Conservation (phyloP, 2,888 invertebrate species). For the Galerucella nymphaeae region DNA sequence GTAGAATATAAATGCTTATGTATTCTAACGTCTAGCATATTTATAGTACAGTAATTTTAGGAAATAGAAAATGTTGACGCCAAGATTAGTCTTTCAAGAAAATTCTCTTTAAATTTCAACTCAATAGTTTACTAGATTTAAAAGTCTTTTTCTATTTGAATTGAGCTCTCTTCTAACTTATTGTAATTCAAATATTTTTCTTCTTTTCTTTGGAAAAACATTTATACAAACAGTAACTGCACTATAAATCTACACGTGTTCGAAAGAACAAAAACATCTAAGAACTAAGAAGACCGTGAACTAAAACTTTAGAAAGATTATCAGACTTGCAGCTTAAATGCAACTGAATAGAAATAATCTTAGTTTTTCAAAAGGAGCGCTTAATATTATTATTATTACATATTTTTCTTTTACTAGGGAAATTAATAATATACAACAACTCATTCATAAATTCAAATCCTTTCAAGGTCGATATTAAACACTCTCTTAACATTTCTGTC, state of each 20-base stretch:
- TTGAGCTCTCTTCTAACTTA: too few relatives aligned
- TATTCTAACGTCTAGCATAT: neutral
- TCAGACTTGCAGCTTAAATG: constrained; percentile 2
- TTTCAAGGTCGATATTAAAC: neutral
- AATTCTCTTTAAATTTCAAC: too few relatives aligned
- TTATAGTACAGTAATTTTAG: neutral
- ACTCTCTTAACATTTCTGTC: neutral
- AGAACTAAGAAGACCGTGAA: constrained; percentile 24
- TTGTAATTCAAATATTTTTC: neutral
- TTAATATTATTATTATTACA: neutral
- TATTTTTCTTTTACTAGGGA: neutral
- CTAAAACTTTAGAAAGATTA: constrained; percentile 16
- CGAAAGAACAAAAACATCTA: constrained; percentile 22
- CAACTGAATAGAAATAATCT: neutral
- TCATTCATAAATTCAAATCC: neutral
- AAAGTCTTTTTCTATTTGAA: too few relatives aligned
- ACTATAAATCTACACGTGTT: constrained; percentile 28
- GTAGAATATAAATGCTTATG: constrained; percentile 29
- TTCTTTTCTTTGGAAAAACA: neutral
- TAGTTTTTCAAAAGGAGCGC: neutral
- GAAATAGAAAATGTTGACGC: neutral
- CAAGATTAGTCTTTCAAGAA: neutral
- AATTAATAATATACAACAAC: neutral
- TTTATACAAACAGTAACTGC: neutral
- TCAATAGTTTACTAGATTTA: too few relatives aligned